Percentiles rank a stretch among this genome's conserved stretches.
phyloP scores from a whole-genome alignment of 1,140 invertebrate genomes.

The Lamellibrachia luymesi region DNA sequence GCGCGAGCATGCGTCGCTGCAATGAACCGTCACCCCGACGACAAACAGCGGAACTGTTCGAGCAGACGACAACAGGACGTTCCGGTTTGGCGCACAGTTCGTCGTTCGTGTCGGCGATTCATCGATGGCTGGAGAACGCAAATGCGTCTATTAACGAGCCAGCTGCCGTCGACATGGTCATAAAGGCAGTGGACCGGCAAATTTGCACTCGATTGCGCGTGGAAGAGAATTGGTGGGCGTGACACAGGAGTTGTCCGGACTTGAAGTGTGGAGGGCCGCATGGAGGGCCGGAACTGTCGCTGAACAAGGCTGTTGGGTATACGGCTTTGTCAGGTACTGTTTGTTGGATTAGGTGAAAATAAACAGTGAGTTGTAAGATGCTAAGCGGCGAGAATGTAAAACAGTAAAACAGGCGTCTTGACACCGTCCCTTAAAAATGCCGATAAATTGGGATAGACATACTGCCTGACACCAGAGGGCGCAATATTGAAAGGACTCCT shows the following conservation, averaged over 20 bases:
- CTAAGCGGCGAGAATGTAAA: no score
- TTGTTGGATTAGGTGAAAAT: no score
- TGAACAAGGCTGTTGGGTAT: background rate
- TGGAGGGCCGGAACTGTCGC: background rate
- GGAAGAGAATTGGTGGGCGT: background rate
- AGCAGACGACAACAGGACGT: no score
- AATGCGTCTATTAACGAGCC: background rate
- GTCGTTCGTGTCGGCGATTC: background rate
- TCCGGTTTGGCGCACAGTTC: no score
- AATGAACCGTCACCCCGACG: background rate
- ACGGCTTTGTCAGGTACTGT: no score
- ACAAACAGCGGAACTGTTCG: background rate
- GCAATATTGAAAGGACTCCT: no score
- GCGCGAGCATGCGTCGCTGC: background rate
- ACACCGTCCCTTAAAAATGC: no score
- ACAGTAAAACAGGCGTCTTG: no score
- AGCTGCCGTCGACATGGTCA: background rate
- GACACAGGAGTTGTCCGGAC: background rate
- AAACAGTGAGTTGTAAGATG: no score
- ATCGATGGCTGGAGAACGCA: background rate
- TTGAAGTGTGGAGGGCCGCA: background rate
- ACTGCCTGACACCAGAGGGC: no score
- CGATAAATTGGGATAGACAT: no score
- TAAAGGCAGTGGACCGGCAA: background rate
- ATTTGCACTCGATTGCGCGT: background rate